phyloP scores from a whole-genome alignment of 2,797 vertebrate species.

The Salmo trutta region DNA sequence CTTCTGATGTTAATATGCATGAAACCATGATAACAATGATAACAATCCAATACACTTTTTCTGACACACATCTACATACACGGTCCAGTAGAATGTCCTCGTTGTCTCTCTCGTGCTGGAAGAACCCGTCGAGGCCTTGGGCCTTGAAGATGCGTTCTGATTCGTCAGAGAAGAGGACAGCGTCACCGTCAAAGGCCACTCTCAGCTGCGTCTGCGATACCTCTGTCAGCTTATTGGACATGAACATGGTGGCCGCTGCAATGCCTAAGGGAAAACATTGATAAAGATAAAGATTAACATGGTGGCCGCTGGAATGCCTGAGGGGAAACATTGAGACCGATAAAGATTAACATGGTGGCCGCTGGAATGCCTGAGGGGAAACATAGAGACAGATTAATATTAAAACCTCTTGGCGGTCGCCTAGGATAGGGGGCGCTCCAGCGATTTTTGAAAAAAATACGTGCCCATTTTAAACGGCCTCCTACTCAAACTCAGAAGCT shows the following conservation, averaged over 20 bases:
- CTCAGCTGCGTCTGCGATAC: slow-evolving; percentile 89
- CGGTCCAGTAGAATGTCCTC: slow-evolving; percentile 93
- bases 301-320: slow-evolving; percentile 93
- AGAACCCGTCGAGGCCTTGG: slow-evolving; percentile 94
- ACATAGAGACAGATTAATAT: slow-evolving; percentile 45
- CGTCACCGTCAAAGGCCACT: slow-evolving; percentile 94
- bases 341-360: slow-evolving; percentile 88
- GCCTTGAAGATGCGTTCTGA: slow-evolving; percentile 96
- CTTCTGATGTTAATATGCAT: too few relatives aligned
- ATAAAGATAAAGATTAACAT: slow-evolving; percentile 79
- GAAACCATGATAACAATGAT: too few relatives aligned
- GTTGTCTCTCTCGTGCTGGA: slow-evolving; percentile 89
- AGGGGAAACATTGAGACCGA: background rate
- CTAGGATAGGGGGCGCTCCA: too few relatives aligned
- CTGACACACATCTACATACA: slow-evolving; percentile 67
- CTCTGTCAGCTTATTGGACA: slow-evolving; percentile 81
- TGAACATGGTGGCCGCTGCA: slow-evolving; percentile 95
- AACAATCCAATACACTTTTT: too few relatives aligned
- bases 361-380: slow-evolving; percentile 85
- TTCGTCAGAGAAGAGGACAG: slow-evolving; percentile 96
- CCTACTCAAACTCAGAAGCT: too few relatives aligned
- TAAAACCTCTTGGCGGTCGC: slow-evolving; percentile 60
- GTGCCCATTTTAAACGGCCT: too few relatives aligned
- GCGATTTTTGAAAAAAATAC: too few relatives aligned
- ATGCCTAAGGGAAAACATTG: slow-evolving; percentile 75